Base-by-base conservation (phyloP, 2,888 invertebrate species). In the Mythimna vitellina region DNA sequence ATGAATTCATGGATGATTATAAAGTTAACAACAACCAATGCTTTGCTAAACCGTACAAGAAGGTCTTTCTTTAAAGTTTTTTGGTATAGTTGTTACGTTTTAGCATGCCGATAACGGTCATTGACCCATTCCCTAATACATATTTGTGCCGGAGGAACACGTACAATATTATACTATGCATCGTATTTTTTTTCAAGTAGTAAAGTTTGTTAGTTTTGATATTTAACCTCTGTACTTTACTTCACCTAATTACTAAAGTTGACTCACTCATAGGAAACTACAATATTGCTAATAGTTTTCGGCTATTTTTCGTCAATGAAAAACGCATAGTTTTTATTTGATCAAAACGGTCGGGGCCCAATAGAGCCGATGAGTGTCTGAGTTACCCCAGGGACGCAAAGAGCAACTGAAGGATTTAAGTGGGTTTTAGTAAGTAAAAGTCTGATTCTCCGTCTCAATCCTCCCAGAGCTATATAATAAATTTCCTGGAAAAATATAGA, bases 1-100 rank as follows among this genome's bases (percentile, higher is more conserved):
- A 14, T 61, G 54, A 29, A 64, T 81, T 69, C 78, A 69, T 56
- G 73, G 68, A 38, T 56, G 60, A 73, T 78, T 69, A 61, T 22
- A 61, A 56, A 38, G 22, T 54, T 63, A 38, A 65, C 49, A 56
- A 56, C 56, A 29, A 46, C 53, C 56, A 57, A 61, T 75, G 42
- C 20, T 64, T 60, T 17, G 17, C 46, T 57, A 5, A 60, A 64
- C 5, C 20, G 53, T 42, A 51, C n/a, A 63, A 57, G 58, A 46
- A 35, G n/a, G 38, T 56, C 35, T 58, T 54, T 25, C 42, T 65
- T n/a, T n/a, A 20, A 22, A 17, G 6, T 49, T 56, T 49, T 60
- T 14, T 38, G 8, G 7, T 60, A 60, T 9, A 60, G 60, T 22
- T 8, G 8, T 14, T 22, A 14, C 38, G 38, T 0, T 60, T 60